These are phyloP conservation scores for Drosophila quinaria DNA, from an alignment of 2,888 invertebrate genomes.

Conservation along the genomic window DNA sequence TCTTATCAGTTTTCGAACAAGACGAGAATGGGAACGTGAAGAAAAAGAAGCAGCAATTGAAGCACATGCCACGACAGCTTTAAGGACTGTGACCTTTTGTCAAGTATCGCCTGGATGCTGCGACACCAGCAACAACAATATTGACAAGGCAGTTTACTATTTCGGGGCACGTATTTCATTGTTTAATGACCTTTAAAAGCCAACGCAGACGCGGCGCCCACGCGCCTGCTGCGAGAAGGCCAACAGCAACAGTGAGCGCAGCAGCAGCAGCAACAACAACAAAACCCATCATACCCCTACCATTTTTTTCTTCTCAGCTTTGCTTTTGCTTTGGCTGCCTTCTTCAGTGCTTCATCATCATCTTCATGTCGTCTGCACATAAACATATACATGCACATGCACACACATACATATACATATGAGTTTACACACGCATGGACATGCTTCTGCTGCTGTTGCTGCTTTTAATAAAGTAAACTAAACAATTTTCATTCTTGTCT, in stretches of 20 bases:
- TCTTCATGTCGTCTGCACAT: constrained; percentile 65
- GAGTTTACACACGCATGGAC: constrained; percentile 44
- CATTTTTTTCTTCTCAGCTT: constrained; percentile 54
- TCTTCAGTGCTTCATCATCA: constrained; percentile 69
- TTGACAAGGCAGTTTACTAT: constrained; percentile 47
- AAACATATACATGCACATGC: constrained; percentile 23
- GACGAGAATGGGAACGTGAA: constrained; percentile 14
- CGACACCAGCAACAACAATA: constrained; percentile 15
- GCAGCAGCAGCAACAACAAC: constrained; percentile 34
- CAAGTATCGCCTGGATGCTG: constrained; percentile 41
- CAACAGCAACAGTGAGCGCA: constrained; percentile 37
- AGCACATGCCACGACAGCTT: constrained; percentile 48
- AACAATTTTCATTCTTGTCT: constrained; percentile 82
- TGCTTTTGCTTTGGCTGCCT: constrained; percentile 42
- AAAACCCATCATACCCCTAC: constrained; percentile 42
- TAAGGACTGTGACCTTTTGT: constrained; percentile 77
- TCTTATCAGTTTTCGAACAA: constrained; percentile 53
- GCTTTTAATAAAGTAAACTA: constrained; percentile 82
- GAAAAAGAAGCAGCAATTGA: constrained; percentile 8
- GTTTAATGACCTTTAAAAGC: constrained; percentile 83
- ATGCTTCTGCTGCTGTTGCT: constrained; percentile 48
- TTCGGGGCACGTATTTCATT: constrained; percentile 72
- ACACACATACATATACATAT: constrained; percentile 16
- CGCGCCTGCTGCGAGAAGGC: constrained; percentile 61
- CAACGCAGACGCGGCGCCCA: constrained; percentile 72